These are phyloP conservation scores for Hemicordylus capensis DNA, from an alignment of 2,113 vertebrate species.

Conservation along the genomic window DNA sequence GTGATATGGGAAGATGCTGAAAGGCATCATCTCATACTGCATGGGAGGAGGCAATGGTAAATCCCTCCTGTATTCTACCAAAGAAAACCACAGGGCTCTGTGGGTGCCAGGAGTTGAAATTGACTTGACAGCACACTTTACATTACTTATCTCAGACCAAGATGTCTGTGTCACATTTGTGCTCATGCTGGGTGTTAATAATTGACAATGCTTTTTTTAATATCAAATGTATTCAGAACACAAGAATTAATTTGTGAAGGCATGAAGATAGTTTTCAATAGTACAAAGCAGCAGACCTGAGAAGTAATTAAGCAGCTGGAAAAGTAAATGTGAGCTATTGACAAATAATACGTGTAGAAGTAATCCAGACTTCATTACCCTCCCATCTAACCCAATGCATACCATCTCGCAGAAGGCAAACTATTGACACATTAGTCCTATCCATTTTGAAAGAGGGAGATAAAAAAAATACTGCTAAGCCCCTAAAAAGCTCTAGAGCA, in stretches of 20 bases:
- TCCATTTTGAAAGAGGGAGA: constrained; percentile 7
- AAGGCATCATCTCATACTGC: no score
- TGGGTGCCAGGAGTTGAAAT: no score
- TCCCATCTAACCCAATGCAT: constrained; percentile 7
- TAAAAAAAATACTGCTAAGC: neutral
- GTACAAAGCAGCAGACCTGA: constrained; percentile 34
- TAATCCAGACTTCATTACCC: neutral
- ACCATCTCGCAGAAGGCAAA: constrained; percentile 3
- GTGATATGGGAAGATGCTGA: no score
- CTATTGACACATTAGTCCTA: neutral
- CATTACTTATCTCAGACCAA: constrained; percentile 22
- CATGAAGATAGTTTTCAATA: neutral
- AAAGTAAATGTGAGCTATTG: constrained; percentile 29
- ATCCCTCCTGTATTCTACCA: no score
- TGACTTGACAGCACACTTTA: no score
- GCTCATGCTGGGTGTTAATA: constrained; percentile 39
- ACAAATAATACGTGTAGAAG: constrained; percentile 18
- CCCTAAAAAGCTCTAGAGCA: neutral
- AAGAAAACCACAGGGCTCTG: no score
- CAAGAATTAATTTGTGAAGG: constrained; percentile 23
- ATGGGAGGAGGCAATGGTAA: no score
- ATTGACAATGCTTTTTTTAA: constrained; percentile 29
- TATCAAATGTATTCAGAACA: neutral
- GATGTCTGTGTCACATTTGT: neutral
- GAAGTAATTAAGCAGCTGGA: constrained; percentile 31